Evolutionary conservation across 2,797 vertebrate species (phyloP), one percentile per base, ranked within the genome.

Genomic region (Gymnopithys bicolor): DNA sequence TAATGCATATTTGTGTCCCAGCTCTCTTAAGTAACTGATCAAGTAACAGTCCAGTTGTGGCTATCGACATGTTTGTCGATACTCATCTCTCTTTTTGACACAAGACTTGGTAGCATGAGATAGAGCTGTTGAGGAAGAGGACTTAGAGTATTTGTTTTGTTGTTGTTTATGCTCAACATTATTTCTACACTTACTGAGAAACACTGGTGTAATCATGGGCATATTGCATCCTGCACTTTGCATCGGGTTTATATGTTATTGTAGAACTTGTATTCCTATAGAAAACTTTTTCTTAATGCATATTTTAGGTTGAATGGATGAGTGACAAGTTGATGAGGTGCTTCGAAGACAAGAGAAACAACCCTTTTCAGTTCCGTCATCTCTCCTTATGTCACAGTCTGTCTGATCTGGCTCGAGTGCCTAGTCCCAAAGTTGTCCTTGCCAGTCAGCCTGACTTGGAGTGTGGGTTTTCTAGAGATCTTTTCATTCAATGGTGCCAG

Each of bases 261-360:
- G 45, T 68, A 55, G n/a, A 70, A 39, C 19, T 78, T 81, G 5
- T n/a, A 27, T 81, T 81, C 43, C 39, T 89, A 10, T 1, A 46
- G 30, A 7, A 92, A 60, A 85, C 39, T 45, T 69, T 46, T n/a
- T 69, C 18, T 66, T 83, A 37, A 74, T 77, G 4, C 3, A 0
- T 56, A 3, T 82, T 81, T 73, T 94, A 99, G 99, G 99, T 99
- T 71, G 99, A 99, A 95, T 99, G 99, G 99, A 99, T 99, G 99
- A 99, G 99, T 64, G 99, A 99, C 97, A 99, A 99, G 94, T 97
- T 99, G 96, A 99, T 99, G 99, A 98, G 99, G 84, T 99, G 99
- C 96, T 99, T 99, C 93, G 99, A 99, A 98, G 99, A 99, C 98
- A 99, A 99, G 97, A 98, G 99, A 93, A 99, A 99, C 97, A 99